Evolutionary conservation across 2,888 invertebrate species (phyloP).

Genomic region (Papilio gigon): DNA sequence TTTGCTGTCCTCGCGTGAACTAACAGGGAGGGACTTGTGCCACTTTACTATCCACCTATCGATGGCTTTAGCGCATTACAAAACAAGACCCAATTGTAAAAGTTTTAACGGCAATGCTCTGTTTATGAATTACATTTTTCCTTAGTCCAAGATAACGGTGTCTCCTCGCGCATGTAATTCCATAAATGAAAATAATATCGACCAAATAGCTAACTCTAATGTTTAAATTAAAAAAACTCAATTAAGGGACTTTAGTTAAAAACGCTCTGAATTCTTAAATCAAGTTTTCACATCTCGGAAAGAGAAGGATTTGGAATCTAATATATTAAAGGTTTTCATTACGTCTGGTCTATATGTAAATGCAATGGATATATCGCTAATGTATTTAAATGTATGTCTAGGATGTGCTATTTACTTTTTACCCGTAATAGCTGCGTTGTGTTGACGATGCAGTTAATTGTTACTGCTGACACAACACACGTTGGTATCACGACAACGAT

Average conservation of each 20-base stretch:
- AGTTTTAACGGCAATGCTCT: background rate
- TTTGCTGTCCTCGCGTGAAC: background rate
- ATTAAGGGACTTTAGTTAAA: background rate
- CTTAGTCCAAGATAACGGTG: no score
- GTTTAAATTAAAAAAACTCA: background rate
- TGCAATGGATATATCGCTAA: background rate
- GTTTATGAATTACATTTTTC: background rate
- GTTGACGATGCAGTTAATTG: background rate
- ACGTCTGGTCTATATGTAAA: background rate
- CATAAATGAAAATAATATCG: no score
- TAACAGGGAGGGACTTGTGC: background rate
- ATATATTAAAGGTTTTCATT: background rate
- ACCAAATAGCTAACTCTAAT: no score
- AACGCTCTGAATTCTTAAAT: background rate
- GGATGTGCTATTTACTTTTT: background rate
- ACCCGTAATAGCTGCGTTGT: background rate
- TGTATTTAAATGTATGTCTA: background rate
- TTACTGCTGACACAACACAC: background rate
- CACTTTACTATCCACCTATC: background rate
- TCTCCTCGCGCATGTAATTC: no score
- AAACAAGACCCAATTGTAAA: background rate
- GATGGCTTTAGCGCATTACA: background rate
- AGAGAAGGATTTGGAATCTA: background rate
- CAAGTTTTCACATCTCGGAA: background rate
- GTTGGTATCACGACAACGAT: background rate